Evolutionary conservation across 1,140 invertebrate species (phyloP).

Genomic region (Drosophila cardini): DNA sequence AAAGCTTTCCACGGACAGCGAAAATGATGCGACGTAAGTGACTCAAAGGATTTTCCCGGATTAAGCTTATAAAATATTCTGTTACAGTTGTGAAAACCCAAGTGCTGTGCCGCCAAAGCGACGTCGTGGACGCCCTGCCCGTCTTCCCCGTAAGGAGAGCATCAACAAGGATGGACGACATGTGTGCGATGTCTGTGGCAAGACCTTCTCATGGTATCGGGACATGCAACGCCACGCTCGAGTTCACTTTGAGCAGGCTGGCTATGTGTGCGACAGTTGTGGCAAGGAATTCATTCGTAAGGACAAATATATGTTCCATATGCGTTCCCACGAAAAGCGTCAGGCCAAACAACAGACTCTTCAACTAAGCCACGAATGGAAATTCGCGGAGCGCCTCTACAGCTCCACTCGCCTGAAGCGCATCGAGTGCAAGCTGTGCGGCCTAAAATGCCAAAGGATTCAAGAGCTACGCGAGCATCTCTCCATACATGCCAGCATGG

Average conservation of each 20-base stretch:
- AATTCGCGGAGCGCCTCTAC: slow-evolving; percentile 68
- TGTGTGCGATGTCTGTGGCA: slow-evolving; percentile 57
- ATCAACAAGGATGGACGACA: slow-evolving; percentile 51
- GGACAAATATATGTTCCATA: slow-evolving; percentile 67
- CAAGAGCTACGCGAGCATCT: slow-evolving; percentile 60
- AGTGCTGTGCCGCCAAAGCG: slow-evolving; percentile 36
- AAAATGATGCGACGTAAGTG: slow-evolving; percentile 39
- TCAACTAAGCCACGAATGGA: slow-evolving; percentile 47
- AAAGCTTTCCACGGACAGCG: slow-evolving; percentile 45
- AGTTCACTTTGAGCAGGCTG: slow-evolving; percentile 53
- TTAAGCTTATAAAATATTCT: not conserved
- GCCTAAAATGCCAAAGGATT: slow-evolving; percentile 39
- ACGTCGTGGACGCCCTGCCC: slow-evolving; percentile 58
- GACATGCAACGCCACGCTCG: slow-evolving; percentile 72
- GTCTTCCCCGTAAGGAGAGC: slow-evolving; percentile 22
- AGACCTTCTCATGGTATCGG: slow-evolving; percentile 70
- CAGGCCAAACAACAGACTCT: slow-evolving; percentile 38
- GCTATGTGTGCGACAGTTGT: slow-evolving; percentile 55
- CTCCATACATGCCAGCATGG: slow-evolving; percentile 20
- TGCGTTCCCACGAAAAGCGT: slow-evolving; percentile 52
- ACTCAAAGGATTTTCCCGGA: not conserved
- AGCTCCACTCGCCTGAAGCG: slow-evolving; percentile 40
- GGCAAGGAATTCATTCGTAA: slow-evolving; percentile 69
- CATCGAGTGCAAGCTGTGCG: slow-evolving; percentile 70
- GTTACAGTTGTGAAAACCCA: not conserved